Percentiles rank a stretch among this genome's conserved stretches.
Conservation (phyloP, 1,140 invertebrate species). For the Apis laboriosa region DNA sequence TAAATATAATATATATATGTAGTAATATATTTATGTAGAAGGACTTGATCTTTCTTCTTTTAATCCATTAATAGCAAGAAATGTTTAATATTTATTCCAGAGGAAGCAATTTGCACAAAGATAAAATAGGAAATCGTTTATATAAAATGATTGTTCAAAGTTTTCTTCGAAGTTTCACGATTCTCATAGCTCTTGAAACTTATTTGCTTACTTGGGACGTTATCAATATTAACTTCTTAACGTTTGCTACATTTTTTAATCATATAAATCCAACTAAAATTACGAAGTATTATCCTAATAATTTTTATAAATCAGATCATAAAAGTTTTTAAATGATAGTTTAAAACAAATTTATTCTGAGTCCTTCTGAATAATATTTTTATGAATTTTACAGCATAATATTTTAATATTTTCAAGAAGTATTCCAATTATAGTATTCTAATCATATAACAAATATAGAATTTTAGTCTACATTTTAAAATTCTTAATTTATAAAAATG, state of each 20-base stretch:
- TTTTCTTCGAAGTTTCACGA: background rate
- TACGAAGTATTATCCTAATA: background rate
- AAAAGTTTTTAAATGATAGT: background rate
- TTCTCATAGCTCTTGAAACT: background rate
- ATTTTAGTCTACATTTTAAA: too few relatives aligned
- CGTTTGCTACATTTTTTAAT: background rate
- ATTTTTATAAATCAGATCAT: background rate
- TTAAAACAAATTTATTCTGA: background rate
- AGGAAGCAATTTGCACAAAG: background rate
- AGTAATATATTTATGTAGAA: too few relatives aligned
- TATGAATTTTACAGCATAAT: background rate
- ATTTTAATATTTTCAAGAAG: background rate
- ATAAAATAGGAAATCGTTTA: background rate
- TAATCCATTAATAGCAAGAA: too few relatives aligned
- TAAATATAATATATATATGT: too few relatives aligned
- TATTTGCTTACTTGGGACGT: background rate
- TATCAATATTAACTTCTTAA: background rate
- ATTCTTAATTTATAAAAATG: too few relatives aligned
- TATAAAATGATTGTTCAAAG: background rate
- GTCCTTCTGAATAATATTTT: background rate
- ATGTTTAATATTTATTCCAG: background rate
- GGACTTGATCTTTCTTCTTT: too few relatives aligned
- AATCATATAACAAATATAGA: background rate
- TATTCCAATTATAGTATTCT: background rate
- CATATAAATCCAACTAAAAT: background rate